These are phyloP conservation scores for Tychaedon coryphoeus DNA, from an alignment of 2,113 vertebrate genomes.

Conservation along the genomic window DNA sequence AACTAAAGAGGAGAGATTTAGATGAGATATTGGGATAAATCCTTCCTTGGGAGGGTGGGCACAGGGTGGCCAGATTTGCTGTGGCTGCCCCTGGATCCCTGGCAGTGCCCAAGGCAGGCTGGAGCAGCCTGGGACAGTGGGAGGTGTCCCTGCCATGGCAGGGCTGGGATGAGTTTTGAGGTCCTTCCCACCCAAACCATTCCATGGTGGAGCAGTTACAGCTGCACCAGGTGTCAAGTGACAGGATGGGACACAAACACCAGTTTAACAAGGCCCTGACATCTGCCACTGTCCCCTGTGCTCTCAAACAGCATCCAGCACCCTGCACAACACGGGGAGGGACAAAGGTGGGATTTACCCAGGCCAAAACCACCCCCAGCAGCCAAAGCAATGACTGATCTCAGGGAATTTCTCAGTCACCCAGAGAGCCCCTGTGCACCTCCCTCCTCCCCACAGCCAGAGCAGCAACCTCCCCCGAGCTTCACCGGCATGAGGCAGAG, in stretches of 20 bases:
- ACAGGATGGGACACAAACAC: not conserved
- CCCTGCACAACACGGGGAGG: not conserved
- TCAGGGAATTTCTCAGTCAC: too few relatives aligned
- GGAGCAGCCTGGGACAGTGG: not conserved
- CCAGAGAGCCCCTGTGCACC: accelerated
- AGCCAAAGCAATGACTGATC: accelerated
- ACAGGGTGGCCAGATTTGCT: not conserved
- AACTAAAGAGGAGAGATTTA: not conserved
- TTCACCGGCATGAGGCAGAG: accelerated
- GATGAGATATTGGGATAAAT: not conserved
- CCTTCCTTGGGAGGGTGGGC: not conserved
- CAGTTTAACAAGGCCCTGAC: accelerated
- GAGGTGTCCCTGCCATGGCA: accelerated
- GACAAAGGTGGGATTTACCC: not conserved
- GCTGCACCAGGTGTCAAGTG: accelerated
- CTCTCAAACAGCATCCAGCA: not conserved
- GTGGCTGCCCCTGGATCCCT: not conserved
- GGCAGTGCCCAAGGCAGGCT: accelerated
- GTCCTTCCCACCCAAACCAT: not conserved
- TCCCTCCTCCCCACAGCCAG: not conserved
- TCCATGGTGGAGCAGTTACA: not conserved
- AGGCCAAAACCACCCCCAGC: not conserved
- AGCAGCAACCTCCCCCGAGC: not conserved
- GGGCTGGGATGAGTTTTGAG: not conserved
- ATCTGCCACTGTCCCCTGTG: accelerated